Evolutionary conservation across 2,113 vertebrate species (phyloP), one percentile per base, ranked within the genome.

Genomic region (Poicephalus gulielmi): DNA sequence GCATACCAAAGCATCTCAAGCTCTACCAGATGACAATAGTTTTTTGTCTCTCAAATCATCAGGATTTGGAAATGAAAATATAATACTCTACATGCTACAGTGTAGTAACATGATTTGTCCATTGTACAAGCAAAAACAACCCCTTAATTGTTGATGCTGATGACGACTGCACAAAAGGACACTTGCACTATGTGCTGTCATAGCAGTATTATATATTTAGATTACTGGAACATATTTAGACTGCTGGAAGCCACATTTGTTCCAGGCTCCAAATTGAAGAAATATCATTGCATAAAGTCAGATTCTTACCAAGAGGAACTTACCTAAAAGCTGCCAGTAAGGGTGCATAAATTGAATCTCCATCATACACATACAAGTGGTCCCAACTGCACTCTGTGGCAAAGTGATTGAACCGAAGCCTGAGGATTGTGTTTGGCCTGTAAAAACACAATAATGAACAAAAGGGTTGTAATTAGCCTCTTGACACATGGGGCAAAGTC

Each of bases 321-420:
- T 97, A 99, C 99, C 99, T 99, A 97, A 99, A 99, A 27, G 99
- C 99, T 44, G 99, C 99, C 78, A 99, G 97, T 8, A 99, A 97
- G 3, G 99, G 99, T 69, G 99, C 99, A 18, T 99, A 99, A 89
- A 99, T 98, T 30, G 99, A 99, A 96, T 99, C 99, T 55, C 99
- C 99, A 3, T 99, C 99, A 41, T 99, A 99, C 53, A 99, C 99
- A 2, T 99, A 99, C 10, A 99, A 98, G 92, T 99, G 99, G 96
- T 99, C 99, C 99, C 99, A 99, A 91, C 99, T 99, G 98, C 99
- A 99, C 79, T 99, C 99, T 1, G 99, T 99, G 86, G 99, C 99
- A 97, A 99, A 99, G 97, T 99, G 99, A 97, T 98, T 99, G 97
- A 99, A 99, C 22, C 99, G 98, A 86, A 99, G 98, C 89, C 99